Evolutionary conservation across 2,797 vertebrate species (phyloP).

Genomic region (Labeo calbasu): DNA sequence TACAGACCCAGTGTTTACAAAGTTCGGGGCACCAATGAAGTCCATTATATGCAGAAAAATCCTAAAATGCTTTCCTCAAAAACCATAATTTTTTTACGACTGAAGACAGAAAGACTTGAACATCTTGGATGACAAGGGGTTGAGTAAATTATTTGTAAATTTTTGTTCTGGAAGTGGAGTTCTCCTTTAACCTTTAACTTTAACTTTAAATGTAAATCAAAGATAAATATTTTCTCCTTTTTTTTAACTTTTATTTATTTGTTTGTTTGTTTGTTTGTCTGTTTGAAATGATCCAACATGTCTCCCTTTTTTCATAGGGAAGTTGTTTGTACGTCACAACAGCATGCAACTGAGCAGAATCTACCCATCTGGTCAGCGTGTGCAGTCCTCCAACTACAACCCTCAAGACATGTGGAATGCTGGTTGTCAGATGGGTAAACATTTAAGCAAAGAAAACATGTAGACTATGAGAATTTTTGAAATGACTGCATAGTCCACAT

Average conservation of each 20-base stretch:
- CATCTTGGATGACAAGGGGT: too few species aligned
- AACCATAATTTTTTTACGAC: too few species aligned
- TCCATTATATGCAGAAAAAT: too few species aligned
- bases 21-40: too few species aligned
- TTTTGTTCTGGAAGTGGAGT: too few species aligned
- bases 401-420: conserved; percentile 97
- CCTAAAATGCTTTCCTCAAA: background rate
- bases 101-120: too few species aligned
- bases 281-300: background rate
- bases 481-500: background rate
- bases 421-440: conserved; percentile 92
- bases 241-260: too few species aligned
- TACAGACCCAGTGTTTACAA: too few species aligned
- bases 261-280: background rate
- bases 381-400: conserved; percentile 93
- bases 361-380: conserved; percentile 84
- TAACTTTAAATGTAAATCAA: background rate
- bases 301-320: conserved; percentile 63
- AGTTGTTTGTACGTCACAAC: conserved; percentile 83
- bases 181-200: too few species aligned
- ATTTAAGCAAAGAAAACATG: background rate
- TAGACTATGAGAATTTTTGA: background rate
- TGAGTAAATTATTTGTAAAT: too few species aligned
- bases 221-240: background rate
- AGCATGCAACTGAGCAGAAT: conserved; percentile 81